Percentiles rank a stretch among this genome's conserved stretches.
These are phyloP conservation scores for Drosophila infuscata DNA, from an alignment of 2,888 invertebrate species.

Conservation along the genomic window DNA sequence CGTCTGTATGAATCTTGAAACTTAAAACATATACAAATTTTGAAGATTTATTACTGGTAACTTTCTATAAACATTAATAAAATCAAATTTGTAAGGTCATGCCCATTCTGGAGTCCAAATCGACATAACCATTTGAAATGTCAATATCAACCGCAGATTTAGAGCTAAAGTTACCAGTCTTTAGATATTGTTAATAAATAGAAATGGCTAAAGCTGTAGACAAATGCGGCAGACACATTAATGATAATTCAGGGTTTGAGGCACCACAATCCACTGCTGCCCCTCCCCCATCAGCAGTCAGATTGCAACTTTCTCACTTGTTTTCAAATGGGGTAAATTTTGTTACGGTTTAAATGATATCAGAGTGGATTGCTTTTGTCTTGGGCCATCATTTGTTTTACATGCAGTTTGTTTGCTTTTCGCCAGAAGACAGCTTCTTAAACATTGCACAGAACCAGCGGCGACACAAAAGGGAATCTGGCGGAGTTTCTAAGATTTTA, in stretches of 20 bases:
- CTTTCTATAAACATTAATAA: rapidly evolving
- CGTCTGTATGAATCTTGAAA: not conserved
- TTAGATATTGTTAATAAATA: too few species aligned
- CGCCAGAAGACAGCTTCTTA: constrained; percentile 16
- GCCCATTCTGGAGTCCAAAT: too few species aligned
- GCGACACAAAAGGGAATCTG: constrained; percentile 22
- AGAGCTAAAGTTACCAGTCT: not conserved
- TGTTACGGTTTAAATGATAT: not conserved
- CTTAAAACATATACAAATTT: not conserved
- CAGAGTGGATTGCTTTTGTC: constrained; percentile 23
- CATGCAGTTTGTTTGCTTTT: constrained; percentile 21
- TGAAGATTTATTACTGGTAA: not conserved
- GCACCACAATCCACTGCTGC: not conserved
- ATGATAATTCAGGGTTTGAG: not conserved
- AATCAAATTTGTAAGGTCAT: not conserved
- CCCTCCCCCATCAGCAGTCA: not conserved
- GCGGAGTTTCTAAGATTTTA: constrained; percentile 52
- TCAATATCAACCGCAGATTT: too few species aligned
- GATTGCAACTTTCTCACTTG: not conserved
- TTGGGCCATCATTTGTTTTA: constrained; percentile 8
- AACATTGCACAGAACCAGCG: constrained; percentile 26
- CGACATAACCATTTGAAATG: not conserved
- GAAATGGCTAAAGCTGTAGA: not conserved
- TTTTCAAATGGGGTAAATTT: not conserved
- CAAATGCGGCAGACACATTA: not conserved